Evolutionary conservation across 2,888 invertebrate species (phyloP).

Genomic region (Polydrusus pterygomalis): DNA sequence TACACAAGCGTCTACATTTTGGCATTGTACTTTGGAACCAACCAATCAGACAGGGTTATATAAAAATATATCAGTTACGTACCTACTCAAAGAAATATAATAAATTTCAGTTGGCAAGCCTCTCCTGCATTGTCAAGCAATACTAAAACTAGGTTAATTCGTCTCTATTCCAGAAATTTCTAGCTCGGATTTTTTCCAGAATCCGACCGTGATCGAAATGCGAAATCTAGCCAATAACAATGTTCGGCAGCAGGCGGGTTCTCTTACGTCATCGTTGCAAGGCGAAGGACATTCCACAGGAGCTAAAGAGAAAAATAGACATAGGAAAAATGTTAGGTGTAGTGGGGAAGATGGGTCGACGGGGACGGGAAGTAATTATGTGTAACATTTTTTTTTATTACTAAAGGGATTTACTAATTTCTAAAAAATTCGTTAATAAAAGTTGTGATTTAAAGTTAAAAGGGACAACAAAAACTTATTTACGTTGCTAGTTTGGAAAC

Average conservation of each 20-base stretch:
- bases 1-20: too few species aligned
- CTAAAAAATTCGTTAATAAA: not conserved
- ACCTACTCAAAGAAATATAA: too few species aligned
- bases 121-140: constrained; percentile 41
- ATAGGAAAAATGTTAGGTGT: constrained; percentile 36
- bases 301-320: constrained; percentile 31
- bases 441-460: not conserved
- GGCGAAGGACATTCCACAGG: constrained; percentile 13
- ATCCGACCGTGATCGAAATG: constrained; percentile 77
- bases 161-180: constrained; percentile 73
- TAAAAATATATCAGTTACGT: too few species aligned
- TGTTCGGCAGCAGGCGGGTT: constrained; percentile 43
- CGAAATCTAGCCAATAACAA: constrained; percentile 82
- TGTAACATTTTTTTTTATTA: constrained; percentile 20
- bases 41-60: too few species aligned
- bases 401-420: not conserved
- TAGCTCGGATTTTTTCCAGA: constrained; percentile 74
- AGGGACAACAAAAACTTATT: not conserved
- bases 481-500: too few species aligned
- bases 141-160: constrained; percentile 71
- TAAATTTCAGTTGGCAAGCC: constrained; percentile 35
- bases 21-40: too few species aligned
- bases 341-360: constrained; percentile 42
- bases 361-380: constrained; percentile 49
- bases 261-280: constrained; percentile 58